phyloP scores from a whole-genome alignment of 2,113 vertebrate genomes.

The Sitta europaea region DNA sequence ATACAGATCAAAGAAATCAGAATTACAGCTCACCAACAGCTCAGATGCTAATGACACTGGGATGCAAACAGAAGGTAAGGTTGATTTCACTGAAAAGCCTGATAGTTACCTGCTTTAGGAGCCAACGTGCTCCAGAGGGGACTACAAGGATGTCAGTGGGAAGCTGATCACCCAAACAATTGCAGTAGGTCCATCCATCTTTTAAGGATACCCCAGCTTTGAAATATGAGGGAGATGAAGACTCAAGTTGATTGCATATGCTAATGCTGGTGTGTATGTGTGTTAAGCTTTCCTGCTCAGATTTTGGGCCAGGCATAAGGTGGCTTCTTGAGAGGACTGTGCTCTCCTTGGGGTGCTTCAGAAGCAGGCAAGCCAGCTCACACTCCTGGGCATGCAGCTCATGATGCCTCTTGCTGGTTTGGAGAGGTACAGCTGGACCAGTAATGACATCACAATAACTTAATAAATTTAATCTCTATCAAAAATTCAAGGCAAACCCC shows the following conservation, averaged over 20 bases:
- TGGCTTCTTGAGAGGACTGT: neutral
- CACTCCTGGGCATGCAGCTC: neutral
- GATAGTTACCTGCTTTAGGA: neutral
- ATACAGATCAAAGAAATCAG: slow-evolving; percentile 36
- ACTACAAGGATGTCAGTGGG: neutral
- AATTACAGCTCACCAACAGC: slow-evolving; percentile 22
- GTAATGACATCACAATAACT: neutral
- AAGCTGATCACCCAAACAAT: neutral
- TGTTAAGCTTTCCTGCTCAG: neutral
- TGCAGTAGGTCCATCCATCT: fast-evolving
- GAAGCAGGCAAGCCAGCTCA: neutral
- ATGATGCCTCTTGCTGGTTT: fast-evolving
- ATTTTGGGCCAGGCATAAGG: fast-evolving
- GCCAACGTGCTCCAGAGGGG: neutral
- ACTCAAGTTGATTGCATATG: neutral
- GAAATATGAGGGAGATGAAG: neutral
- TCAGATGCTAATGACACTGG: slow-evolving; percentile 14
- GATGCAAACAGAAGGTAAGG: slow-evolving; percentile 34
- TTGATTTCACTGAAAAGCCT: neutral
- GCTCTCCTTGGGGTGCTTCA: neutral
- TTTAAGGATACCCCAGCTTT: neutral
- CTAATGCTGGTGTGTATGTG: neutral
- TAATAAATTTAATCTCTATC: neutral
- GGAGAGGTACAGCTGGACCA: neutral
- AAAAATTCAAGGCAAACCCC: neutral